phyloP scores from a whole-genome alignment of 2,113 vertebrate genomes.

The Pomatostomus ruficeps region DNA sequence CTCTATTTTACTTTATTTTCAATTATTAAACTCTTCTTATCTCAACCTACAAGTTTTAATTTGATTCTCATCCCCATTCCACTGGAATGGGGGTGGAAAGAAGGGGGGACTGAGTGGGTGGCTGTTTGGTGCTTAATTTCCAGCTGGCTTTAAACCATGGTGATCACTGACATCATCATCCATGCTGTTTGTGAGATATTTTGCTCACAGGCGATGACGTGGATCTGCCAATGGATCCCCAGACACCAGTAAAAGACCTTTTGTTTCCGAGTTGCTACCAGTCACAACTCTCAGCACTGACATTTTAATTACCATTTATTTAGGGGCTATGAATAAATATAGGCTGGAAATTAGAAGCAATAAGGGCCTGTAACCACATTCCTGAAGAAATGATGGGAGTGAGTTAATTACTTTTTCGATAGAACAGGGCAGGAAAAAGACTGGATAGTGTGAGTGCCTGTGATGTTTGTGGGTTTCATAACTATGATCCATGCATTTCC shows the following conservation, averaged over 20 bases:
- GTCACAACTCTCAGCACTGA: not conserved
- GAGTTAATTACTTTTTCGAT: not conserved
- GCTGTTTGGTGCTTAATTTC: not conserved
- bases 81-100: not conserved
- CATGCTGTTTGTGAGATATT: not conserved
- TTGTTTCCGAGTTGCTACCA: not conserved
- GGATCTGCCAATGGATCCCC: not conserved
- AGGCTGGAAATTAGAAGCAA: not conserved
- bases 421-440: not conserved
- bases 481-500: not conserved
- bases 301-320: not conserved
- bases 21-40: not conserved
- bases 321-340: not conserved
- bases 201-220: not conserved
- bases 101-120: not conserved
- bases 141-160: not conserved
- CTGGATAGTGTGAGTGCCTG: not conserved
- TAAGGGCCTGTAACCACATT: not conserved
- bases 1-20: not conserved
- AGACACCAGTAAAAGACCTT: not conserved
- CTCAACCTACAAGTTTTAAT: not conserved
- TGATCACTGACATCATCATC: not conserved
- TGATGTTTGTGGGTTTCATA: not conserved
- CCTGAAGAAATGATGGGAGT: not conserved
- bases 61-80: not conserved